Conservation (phyloP, 2,888 invertebrate species). For the Himalopsyche anomala region DNA sequence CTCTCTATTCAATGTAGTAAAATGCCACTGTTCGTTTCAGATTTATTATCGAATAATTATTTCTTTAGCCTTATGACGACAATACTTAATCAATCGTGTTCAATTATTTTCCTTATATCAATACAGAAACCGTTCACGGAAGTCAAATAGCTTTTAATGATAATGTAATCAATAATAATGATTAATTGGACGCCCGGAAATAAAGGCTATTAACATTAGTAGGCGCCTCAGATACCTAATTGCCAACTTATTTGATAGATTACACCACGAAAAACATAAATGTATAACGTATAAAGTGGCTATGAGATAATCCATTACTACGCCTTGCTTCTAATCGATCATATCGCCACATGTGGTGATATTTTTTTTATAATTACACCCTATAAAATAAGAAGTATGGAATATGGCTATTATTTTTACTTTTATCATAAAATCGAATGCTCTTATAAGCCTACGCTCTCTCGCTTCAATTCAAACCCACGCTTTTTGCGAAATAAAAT, state of each 20-base stretch:
- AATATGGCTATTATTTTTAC: too few species aligned
- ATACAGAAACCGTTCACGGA: neutral
- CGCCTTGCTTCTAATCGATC: slow-evolving; percentile 7
- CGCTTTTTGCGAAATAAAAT: neutral
- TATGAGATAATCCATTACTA: neutral
- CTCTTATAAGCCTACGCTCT: neutral
- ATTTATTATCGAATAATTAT: too few species aligned
- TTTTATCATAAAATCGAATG: too few species aligned
- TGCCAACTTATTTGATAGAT: neutral
- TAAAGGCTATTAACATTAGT: slow-evolving; percentile 1
- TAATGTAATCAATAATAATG: slow-evolving; percentile 29
- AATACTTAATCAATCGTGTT: too few species aligned
- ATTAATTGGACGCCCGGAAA: slow-evolving; percentile 3
- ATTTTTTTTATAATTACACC: neutral
- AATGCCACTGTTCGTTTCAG: too few species aligned
- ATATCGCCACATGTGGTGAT: neutral
- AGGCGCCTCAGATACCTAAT: slow-evolving; percentile 21
- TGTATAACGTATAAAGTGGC: neutral
- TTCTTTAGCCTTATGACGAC: too few species aligned
- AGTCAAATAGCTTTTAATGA: neutral
- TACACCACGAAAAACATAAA: neutral
- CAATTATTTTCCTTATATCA: too few species aligned
- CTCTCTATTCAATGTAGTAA: too few species aligned
- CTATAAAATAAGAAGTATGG: too few species aligned
- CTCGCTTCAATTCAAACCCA: slow-evolving; percentile 7